Base-by-base conservation (phyloP, 2,113 vertebrate genomes). In the Gobiocypris rarus region DNA sequence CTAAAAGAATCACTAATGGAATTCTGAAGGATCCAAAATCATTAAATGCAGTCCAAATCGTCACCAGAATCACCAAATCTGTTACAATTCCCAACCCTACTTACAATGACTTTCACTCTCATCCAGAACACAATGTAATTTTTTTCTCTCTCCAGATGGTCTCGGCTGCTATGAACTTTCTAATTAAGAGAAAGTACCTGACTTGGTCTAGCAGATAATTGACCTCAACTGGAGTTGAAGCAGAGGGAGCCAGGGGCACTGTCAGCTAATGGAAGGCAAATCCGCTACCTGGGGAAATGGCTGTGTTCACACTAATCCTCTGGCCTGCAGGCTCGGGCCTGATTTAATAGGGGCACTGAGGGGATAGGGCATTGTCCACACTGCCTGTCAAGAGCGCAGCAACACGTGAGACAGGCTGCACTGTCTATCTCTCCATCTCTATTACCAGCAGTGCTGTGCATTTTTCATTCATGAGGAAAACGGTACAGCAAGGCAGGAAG, bases 251-350 rank as follows among this genome's bases (percentile, higher is more conserved):
- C 93, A 91, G 92, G 90, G 93, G 94, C 93, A 90, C 91, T 89
- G 91, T 91, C 78, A 84, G 88, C 90, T 95, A 95, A 94, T 95
- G 93, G 91, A 94, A 95, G 93, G 91, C 93, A 95, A 95, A 95
- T 94, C 94, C 92, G 90, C 92, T 93, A 94, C 93, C 94, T 94
- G 93, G 94, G 94, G 94, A 95, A 92, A 89, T 87, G 86, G 90
- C 89, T 87, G 92, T 92, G 94, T 95, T 95, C 93, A 94, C 89
- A 90, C 93, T 94, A 95, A 95, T 94, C 94, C 94, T 65, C 89
- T 88, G 89, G 92, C 93, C 94, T 92, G 91, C 89, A 94, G 94
- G 94, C 93, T 93, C 89, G 69, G 83, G 86, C 67, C 91, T 88
- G 91, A 89, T 92, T 93, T 95, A 95, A 94, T 95, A 41, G 85